A percentile compares a stretch with the other conserved stretches of the same genome.
phyloP scores from a whole-genome alignment of 1,140 invertebrate species.

The Zaprionus camerounensis region DNA sequence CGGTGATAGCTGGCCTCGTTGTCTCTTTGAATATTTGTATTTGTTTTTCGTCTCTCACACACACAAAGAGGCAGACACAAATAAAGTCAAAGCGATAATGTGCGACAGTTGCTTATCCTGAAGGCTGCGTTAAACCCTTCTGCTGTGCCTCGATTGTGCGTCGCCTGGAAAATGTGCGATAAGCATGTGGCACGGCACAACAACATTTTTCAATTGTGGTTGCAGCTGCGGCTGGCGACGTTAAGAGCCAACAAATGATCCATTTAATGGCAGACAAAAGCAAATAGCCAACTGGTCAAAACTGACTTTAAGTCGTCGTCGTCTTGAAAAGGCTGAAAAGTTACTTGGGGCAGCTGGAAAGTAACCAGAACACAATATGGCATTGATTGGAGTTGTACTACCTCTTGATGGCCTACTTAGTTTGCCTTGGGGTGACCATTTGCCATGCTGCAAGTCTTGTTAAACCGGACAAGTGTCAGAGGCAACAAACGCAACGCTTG shows the following conservation, averaged over 20 bases:
- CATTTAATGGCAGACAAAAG: conserved; percentile 9
- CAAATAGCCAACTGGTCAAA: background rate
- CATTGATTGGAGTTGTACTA: background rate
- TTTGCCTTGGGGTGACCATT: background rate
- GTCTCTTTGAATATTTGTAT: conserved; percentile 73
- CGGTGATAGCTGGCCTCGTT: conserved; percentile 35
- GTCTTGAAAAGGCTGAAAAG: background rate
- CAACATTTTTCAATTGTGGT: conserved; percentile 55
- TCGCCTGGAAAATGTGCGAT: background rate
- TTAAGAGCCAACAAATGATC: conserved; percentile 11
- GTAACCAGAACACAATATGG: background rate
- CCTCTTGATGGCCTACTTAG: conserved; percentile 8
- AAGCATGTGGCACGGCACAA: conserved; percentile 40
- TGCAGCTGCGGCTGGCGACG: background rate
- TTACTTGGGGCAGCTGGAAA: background rate
- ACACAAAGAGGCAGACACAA: conserved; percentile 25
- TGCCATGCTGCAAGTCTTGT: conserved; percentile 47
- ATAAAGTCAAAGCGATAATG: conserved; percentile 59
- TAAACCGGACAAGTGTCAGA: conserved; percentile 61
- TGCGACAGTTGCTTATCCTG: conserved; percentile 57
- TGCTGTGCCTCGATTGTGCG: background rate
- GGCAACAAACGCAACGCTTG: conserved; percentile 61
- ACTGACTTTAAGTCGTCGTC: background rate
- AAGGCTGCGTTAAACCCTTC: conserved; percentile 28
- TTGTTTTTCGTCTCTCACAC: conserved; percentile 35